Evolutionary conservation across 2,888 invertebrate genomes (phyloP).

Genomic region (Ormyrus rosae): DNA sequence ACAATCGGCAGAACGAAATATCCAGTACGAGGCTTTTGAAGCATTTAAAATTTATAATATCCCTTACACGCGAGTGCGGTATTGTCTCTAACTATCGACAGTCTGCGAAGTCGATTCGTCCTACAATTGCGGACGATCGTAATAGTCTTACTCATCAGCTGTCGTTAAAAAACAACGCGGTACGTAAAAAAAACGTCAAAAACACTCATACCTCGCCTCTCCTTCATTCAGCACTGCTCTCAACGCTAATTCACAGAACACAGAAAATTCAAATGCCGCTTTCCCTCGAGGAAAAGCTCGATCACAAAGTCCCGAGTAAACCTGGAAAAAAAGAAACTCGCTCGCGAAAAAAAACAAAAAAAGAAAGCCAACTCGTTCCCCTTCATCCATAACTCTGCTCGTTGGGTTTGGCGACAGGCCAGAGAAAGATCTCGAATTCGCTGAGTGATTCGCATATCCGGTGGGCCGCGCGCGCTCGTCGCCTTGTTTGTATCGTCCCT

Average conservation of each 20-base stretch:
- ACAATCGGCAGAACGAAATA: background rate
- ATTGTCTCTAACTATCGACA: constrained; percentile 43
- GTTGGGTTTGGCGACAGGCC: constrained; percentile 46
- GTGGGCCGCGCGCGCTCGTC: background rate
- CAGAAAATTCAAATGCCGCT: constrained; percentile 29
- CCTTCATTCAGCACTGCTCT: too few species aligned
- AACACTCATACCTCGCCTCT: too few species aligned
- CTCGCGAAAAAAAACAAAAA: background rate
- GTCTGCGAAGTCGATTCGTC: constrained; percentile 21
- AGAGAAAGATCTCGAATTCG: constrained; percentile 1
- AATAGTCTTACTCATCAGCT: background rate
- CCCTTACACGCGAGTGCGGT: constrained; percentile 13
- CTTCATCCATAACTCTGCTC: constrained; percentile 11
- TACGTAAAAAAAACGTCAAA: background rate
- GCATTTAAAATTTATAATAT: constrained; percentile 29
- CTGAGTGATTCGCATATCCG: constrained; percentile 33
- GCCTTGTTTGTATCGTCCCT: background rate
- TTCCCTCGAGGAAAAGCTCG: constrained; percentile 6
- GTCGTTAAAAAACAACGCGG: background rate
- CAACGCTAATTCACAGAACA: too few species aligned
- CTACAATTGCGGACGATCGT: background rate
- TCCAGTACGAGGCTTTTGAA: background rate
- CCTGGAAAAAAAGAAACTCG: constrained; percentile 26
- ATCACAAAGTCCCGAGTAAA: constrained; percentile 22
- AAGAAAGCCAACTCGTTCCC: background rate